These are phyloP conservation scores for Boulengeromyrus knoepffleri DNA, from an alignment of 2,113 vertebrate genomes.

Conservation along the genomic window DNA sequence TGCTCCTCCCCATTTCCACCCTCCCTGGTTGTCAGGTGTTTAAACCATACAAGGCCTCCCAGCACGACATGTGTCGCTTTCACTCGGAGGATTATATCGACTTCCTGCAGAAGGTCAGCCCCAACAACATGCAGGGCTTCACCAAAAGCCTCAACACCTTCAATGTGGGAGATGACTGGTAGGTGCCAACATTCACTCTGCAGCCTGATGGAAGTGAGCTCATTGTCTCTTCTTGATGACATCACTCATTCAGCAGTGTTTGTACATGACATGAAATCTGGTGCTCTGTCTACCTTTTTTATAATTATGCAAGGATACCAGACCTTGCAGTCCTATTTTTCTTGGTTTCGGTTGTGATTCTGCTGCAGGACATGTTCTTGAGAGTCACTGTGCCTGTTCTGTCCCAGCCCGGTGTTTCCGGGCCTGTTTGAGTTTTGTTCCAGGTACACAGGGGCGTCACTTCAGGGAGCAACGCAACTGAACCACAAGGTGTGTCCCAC, in stretches of 20 bases:
- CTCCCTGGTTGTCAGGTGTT: constrained; percentile 70
- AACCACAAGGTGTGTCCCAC: constrained; percentile 83
- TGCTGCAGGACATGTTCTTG: background rate
- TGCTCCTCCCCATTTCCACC: background rate
- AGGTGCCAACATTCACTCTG: constrained; percentile 37
- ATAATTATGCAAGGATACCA: background rate
- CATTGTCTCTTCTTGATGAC: background rate
- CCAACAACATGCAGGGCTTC: constrained; percentile 98
- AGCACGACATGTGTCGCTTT: constrained; percentile 98
- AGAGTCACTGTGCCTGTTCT: constrained; percentile 25
- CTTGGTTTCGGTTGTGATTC: background rate
- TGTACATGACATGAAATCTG: background rate
- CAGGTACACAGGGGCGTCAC: constrained; percentile 90
- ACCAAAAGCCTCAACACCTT: constrained; percentile 98
- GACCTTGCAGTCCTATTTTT: background rate
- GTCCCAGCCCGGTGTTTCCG: constrained; percentile 86
- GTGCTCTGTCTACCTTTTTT: background rate
- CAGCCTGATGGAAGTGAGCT: background rate
- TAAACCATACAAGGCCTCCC: constrained; percentile 95
- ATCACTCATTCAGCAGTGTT: background rate
- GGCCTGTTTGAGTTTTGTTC: constrained; percentile 97
- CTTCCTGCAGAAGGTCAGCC: constrained; percentile 95
- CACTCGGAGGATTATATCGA: constrained; percentile 98
- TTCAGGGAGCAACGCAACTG: constrained; percentile 94
- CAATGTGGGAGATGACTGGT: constrained; percentile 97